Evolutionary conservation across 2,797 vertebrate genomes (phyloP), one percentile per base, ranked within the genome.

Genomic region (Liasis olivaceus): DNA sequence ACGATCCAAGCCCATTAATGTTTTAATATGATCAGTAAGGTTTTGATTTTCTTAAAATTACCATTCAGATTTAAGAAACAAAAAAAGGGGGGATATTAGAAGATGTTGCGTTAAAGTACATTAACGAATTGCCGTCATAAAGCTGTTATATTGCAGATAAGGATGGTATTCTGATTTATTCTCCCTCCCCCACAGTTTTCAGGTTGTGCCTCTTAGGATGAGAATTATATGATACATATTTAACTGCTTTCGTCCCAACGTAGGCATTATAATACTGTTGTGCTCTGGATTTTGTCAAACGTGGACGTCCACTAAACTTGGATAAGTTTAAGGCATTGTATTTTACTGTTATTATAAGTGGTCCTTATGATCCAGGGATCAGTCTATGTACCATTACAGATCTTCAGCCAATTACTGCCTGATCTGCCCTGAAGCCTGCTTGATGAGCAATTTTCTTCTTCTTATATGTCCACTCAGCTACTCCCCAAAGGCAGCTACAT

Each of bases 401-500:
- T 22, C 26, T 58, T 84, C 84, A 24, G 2, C 15, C 64, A 90
- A 17, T 59, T 87, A 28, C 54, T 90, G 64, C 20, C 58, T 0
- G 28, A 4, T 58, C n/a, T 63, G 22, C n/a, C 59, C n/a, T 90
- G 89, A 88, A 15, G 9, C 88, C 92, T 91, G 92, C 87, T 95
- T 95, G 91, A 87, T 94, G 91, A 63, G 54, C 51, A 31, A 36
- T 8, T 54, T 60, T 77, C 31, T 59, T 93, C 31, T 59, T 93
- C 86, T 59, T 7, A 15, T 87, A 92, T 56, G 63, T 47, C 93
- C 89, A 8, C 77, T 0, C 0, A 2, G 69, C 11, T 6, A 31
- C 88, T 96, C 87, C 28, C 15, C 85, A 93, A 87, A 89, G 62
- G 85, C 91, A 95, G 58, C 92, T 93, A 93, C 28, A 0, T 87